phyloP scores from a whole-genome alignment of 2,888 invertebrate genomes.

The Diadegma fenestrale region DNA sequence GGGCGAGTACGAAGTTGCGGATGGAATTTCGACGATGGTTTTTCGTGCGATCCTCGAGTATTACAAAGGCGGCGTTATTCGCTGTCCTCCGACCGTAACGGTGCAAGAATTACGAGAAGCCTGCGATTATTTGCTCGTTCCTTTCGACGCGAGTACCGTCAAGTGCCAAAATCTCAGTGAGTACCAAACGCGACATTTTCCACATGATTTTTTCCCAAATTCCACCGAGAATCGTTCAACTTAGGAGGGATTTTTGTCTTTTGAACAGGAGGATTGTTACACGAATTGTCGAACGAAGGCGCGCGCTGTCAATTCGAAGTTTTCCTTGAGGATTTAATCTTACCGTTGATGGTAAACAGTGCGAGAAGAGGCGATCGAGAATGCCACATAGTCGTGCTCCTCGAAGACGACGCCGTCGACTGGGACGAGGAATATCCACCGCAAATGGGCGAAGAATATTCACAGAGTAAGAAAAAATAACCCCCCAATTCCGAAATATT shows the following conservation, averaged over 20 bases:
- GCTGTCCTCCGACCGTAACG: conserved; percentile 97
- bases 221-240: conserved; percentile 2
- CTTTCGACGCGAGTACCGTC: conserved; percentile 98
- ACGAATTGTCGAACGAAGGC: conserved; percentile 99
- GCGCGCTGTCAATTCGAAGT: conserved; percentile 98
- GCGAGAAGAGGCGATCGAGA: conserved; percentile 98
- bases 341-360: conserved; percentile 98
- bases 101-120: conserved; percentile 99
- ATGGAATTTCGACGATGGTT: conserved; percentile 97
- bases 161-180: conserved; percentile 98
- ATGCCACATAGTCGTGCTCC: conserved; percentile 97
- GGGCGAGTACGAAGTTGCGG: conserved; percentile 98
- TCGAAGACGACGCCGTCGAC: conserved; percentile 98
- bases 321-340: conserved; percentile 97
- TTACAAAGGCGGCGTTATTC: conserved; percentile 95
- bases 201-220: background rate
- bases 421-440: conserved; percentile 99
- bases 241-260: conserved; percentile 70
- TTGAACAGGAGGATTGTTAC: conserved; percentile 93
- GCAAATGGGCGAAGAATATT: conserved; percentile 99
- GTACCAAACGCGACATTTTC: conserved; percentile 75
- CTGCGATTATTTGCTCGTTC: conserved; percentile 98
- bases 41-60: conserved; percentile 98
- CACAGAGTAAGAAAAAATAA: conserved; percentile 90
- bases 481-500: background rate